phyloP scores from a whole-genome alignment of 2,888 invertebrate species.

The Drosophila nigritarsus region DNA sequence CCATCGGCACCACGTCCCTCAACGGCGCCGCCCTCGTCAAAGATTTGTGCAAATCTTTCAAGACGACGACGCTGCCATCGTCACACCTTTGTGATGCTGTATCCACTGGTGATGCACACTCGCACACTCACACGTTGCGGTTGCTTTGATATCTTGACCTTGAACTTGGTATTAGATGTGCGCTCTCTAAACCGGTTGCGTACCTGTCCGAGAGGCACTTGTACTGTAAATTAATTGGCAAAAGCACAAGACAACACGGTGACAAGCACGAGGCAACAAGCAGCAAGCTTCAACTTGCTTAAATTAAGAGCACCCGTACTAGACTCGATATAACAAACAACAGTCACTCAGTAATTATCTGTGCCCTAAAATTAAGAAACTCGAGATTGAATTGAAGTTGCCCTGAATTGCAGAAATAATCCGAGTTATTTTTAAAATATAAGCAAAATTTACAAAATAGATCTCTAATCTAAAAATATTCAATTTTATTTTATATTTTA shows the following conservation, averaged over 20 bases:
- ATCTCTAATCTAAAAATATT: background rate
- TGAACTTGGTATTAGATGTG: conserved; percentile 81
- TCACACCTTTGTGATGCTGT: conserved; percentile 69
- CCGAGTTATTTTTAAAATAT: background rate
- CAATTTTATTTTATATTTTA: no score
- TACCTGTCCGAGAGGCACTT: conserved; percentile 47
- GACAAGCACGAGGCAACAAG: conserved; percentile 57
- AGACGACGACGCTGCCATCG: conserved; percentile 39
- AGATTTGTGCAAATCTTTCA: conserved; percentile 54
- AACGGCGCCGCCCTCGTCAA: conserved; percentile 17
- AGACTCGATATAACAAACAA: conserved; percentile 29
- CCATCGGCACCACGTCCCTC: background rate
- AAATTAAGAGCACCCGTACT: conserved; percentile 9
- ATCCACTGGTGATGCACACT: conserved; percentile 31
- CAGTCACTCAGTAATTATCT: background rate
- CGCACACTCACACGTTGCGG: conserved; percentile 25
- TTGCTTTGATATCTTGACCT: conserved; percentile 64
- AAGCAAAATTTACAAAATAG: background rate
- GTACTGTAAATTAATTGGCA: conserved; percentile 68
- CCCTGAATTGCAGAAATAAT: background rate
- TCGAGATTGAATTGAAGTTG: background rate
- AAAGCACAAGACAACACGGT: conserved; percentile 49
- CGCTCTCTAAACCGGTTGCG: conserved; percentile 64
- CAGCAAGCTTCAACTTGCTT: conserved; percentile 21
- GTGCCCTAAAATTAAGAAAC: no score